Evolutionary conservation across 2,797 vertebrate species (phyloP).

Genomic region (Cryptoprocta ferox): DNA sequence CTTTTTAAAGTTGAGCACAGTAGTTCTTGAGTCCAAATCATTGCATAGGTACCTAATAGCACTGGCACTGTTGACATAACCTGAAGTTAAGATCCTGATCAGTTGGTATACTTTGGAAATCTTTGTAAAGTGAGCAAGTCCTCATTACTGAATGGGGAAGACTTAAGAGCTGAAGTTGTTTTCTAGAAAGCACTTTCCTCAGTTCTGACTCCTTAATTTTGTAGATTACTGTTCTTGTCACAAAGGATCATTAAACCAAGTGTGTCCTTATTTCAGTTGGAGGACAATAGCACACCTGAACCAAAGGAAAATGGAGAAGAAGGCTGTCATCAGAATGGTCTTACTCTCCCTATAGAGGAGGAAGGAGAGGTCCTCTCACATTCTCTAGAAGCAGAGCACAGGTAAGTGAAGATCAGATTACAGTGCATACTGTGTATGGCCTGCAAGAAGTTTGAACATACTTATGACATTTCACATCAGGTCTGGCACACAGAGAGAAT

Average conservation of each 20-base stretch:
- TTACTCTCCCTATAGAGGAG: conserved; percentile 94
- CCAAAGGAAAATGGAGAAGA: conserved; percentile 95
- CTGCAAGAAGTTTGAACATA: neutral
- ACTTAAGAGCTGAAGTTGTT: neutral
- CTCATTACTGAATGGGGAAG: neutral
- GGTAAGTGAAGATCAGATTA: conserved; percentile 85
- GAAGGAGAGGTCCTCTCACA: conserved; percentile 96
- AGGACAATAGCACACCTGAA: conserved; percentile 93
- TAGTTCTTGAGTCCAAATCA: neutral
- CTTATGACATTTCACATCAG: neutral
- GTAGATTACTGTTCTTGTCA: neutral
- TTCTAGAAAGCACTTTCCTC: neutral
- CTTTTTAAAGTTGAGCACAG: neutral
- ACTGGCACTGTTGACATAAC: neutral
- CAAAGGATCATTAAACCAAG: neutral
- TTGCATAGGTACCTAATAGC: neutral
- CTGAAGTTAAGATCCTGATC: neutral
- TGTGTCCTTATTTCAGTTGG: conserved; percentile 87
- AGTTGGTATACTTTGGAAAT: conserved; percentile 2
- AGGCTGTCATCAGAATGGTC: conserved; percentile 95
- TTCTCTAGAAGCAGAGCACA: conserved; percentile 99
- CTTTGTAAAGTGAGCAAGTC: neutral
- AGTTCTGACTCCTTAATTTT: neutral
- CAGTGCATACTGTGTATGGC: neutral
- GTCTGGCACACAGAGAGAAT: neutral